These are phyloP conservation scores for Paedocypris sp. DNA, from an alignment of 2,113 vertebrate genomes.

Conservation along the genomic window DNA sequence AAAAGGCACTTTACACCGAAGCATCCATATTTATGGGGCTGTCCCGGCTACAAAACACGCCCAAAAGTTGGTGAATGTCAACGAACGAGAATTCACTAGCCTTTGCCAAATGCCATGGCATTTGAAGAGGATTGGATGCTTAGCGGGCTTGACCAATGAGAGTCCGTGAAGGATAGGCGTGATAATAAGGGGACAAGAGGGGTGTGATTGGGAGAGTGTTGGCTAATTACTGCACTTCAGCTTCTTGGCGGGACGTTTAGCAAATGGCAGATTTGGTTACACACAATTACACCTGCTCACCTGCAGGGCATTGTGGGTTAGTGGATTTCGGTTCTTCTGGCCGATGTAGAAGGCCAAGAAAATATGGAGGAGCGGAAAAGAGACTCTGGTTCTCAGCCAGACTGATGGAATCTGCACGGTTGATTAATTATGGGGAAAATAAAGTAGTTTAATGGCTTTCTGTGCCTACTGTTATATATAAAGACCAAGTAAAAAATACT, in stretches of 20 bases:
- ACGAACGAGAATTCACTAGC: conserved; percentile 59
- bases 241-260: conserved; percentile 35
- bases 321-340: conserved; percentile 39
- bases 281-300: conserved; percentile 51
- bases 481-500: no score
- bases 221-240: conserved; percentile 49
- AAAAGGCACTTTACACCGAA: conserved; percentile 42
- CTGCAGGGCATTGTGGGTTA: conserved; percentile 46
- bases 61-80: conserved; percentile 70
- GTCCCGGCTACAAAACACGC: conserved; percentile 40
- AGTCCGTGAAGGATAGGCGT: conserved; percentile 40
- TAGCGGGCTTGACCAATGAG: conserved; percentile 48
- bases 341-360: conserved; percentile 45
- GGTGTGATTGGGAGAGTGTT: conserved; percentile 21
- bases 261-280: conserved; percentile 35
- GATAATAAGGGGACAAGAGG: conserved; percentile 36
- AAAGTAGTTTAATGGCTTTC: no score
- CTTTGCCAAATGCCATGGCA: conserved; percentile 74
- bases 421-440: no score
- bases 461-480: no score
- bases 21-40: conserved; percentile 62
- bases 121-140: conserved; percentile 57
- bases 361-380: conserved; percentile 49
- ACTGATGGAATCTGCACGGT: conserved; percentile 66
- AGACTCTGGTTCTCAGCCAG: conserved; percentile 60